phyloP scores from a whole-genome alignment of 1,140 invertebrate genomes.

The Zaprionus inermis region DNA sequence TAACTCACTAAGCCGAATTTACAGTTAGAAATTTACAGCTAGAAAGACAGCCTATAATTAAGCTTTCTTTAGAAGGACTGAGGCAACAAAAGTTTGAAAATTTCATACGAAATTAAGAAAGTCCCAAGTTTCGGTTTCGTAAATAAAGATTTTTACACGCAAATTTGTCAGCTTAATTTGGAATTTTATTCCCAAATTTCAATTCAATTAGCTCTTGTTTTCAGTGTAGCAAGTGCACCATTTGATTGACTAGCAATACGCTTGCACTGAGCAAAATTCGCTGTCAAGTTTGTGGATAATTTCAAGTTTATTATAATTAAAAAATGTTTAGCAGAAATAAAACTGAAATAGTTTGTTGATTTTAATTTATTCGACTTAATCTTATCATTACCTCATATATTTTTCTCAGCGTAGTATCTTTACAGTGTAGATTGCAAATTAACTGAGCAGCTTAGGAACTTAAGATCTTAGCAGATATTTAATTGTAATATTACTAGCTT shows the following conservation, averaged over 20 bases:
- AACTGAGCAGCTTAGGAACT: not conserved
- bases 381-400: not conserved
- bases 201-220: not conserved
- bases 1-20: not conserved
- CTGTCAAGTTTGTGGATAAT: not conserved
- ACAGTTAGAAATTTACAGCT: not conserved
- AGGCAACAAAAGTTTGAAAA: no score
- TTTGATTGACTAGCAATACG: not conserved
- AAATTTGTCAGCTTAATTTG: no score
- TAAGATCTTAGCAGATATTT: not conserved
- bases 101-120: no score
- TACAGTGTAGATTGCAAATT: not conserved
- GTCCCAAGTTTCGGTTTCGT: no score
- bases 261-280: not conserved
- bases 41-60: not conserved
- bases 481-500: no score
- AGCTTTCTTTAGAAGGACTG: not conserved
- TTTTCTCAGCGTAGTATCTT: not conserved
- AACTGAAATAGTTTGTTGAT: not conserved
- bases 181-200: not conserved
- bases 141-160: no score
- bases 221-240: not conserved
- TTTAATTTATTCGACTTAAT: not conserved
- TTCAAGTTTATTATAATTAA: not conserved
- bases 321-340: not conserved